Base-by-base conservation (phyloP, 2,888 invertebrate genomes). In the Yponomeuta sedellus region DNA sequence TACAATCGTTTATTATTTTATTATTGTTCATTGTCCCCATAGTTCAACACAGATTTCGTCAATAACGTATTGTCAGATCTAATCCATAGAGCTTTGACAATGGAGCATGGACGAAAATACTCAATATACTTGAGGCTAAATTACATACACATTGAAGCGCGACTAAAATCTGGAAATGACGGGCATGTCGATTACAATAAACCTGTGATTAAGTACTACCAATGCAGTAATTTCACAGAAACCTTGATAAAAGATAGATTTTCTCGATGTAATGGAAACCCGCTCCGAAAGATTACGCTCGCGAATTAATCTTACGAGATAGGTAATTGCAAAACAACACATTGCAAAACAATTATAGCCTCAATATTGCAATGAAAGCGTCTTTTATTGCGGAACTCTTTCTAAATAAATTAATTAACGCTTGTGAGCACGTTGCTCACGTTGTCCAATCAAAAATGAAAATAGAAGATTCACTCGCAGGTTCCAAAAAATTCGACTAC, bases 401-500 rank as follows among this genome's bases (percentile, higher is more conserved):
- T 52, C 44, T 52, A 52, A 52, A 44, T 44, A 44, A 52, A 52
- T 52, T 16, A 52, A 52, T 52, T 52, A 52, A 52, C 44, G 44
- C 44, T 16, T 52, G 16, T 5, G 16, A 52, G 44, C 44, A 52
- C 44, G 44, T 52, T 52, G 44, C 44, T 16, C 16, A 12, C 1
- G 44, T 52, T 16, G 8, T 16, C 4, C 16, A 16, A 12, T 52
- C 12, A 52, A 16, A 52, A 16, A 52, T 1, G 1, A 52, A 5
- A 16, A 52, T 52, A 52, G 16, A 52, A 52, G 16, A 16, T 12
- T 5, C 44, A 52, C 44, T 52, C 44, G 8, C 16, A 52, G 34
- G 5, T 34, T 34, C 5, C 6, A 34, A 34, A 34, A 34, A 8
- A 8, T 3, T 34, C 34, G 8, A 34, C 34, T 34, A 34, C 34